Conservation (phyloP, 2,888 invertebrate species). For the Tetragonisca angustula region DNA sequence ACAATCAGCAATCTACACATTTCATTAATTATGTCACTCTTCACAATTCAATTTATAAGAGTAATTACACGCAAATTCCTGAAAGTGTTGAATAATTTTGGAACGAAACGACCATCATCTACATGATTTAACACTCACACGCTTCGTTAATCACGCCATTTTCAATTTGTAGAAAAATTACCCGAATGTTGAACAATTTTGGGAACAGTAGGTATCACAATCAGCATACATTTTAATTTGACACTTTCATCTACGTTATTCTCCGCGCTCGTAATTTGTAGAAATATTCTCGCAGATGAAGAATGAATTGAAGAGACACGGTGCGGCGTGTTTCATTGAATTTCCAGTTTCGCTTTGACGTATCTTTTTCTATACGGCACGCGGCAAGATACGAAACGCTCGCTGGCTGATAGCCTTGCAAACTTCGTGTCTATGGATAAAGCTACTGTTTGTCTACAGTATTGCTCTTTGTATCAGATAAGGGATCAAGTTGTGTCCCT, state of each 20-base stretch:
- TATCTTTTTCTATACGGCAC: constrained; percentile 23
- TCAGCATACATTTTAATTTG: too few relatives aligned
- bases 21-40: too few relatives aligned
- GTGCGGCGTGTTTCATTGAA: neutral
- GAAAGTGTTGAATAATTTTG: too few relatives aligned
- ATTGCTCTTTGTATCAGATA: constrained; percentile 39
- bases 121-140: too few relatives aligned
- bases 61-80: too few relatives aligned
- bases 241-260: neutral
- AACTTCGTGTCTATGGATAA: constrained; percentile 35
- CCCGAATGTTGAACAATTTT: too few relatives aligned
- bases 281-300: too few relatives aligned
- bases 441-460: constrained; percentile 27
- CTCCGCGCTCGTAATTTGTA: neutral
- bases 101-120: too few relatives aligned
- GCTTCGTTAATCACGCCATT: too few relatives aligned
- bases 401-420: constrained; percentile 23
- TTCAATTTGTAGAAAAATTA: too few relatives aligned
- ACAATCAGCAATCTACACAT: neutral
- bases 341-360: constrained; percentile 4
- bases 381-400: constrained; percentile 7
- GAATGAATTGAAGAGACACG: neutral
- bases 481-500: constrained; percentile 34
- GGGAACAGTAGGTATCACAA: too few relatives aligned
- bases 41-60: too few relatives aligned